Evolutionary conservation across 2,797 vertebrate genomes (phyloP).

Genomic region (Neosalanx taihuensis): DNA sequence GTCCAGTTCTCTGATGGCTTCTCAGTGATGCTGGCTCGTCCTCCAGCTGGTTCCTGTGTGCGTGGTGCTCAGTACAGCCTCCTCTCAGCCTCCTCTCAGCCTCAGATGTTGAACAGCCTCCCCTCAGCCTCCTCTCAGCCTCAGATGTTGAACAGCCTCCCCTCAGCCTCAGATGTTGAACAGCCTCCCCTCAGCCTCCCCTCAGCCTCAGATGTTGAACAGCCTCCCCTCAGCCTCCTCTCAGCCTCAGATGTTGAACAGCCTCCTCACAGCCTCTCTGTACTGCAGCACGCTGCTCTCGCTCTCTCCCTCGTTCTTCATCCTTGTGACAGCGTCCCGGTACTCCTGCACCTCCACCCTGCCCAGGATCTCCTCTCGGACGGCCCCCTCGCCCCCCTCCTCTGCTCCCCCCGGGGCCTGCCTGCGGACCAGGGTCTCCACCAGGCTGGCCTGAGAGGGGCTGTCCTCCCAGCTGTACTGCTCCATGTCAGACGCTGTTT

Average conservation of each 20-base stretch:
- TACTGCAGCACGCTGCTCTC: slow-evolving; percentile 77
- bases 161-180: slow-evolving; percentile 89
- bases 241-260: slow-evolving; percentile 66
- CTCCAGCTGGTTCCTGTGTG: no score
- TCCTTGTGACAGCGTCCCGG: slow-evolving; percentile 70
- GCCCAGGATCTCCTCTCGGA: slow-evolving; percentile 75
- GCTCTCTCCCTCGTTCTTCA: slow-evolving; percentile 88
- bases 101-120: no score
- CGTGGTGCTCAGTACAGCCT: no score
- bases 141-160: slow-evolving; percentile 76
- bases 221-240: no score
- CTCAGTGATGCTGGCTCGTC: no score
- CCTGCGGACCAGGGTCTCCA: slow-evolving; percentile 76
- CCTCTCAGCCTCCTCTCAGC: no score
- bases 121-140: no score
- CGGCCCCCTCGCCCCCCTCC: slow-evolving; percentile 42
- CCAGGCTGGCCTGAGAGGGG: slow-evolving; percentile 78
- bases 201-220: no score
- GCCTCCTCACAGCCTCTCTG: slow-evolving; percentile 87
- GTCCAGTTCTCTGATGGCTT: not conserved
- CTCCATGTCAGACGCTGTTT: slow-evolving; percentile 87
- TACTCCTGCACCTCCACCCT: slow-evolving; percentile 80
- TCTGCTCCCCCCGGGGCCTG: slow-evolving; percentile 44
- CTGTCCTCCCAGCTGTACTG: slow-evolving; percentile 91
- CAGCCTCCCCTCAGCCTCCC: no score